Percentiles rank a stretch among this genome's conserved stretches.
phyloP scores from a whole-genome alignment of 2,888 invertebrate genomes.

The Drosophila tanythrix region DNA sequence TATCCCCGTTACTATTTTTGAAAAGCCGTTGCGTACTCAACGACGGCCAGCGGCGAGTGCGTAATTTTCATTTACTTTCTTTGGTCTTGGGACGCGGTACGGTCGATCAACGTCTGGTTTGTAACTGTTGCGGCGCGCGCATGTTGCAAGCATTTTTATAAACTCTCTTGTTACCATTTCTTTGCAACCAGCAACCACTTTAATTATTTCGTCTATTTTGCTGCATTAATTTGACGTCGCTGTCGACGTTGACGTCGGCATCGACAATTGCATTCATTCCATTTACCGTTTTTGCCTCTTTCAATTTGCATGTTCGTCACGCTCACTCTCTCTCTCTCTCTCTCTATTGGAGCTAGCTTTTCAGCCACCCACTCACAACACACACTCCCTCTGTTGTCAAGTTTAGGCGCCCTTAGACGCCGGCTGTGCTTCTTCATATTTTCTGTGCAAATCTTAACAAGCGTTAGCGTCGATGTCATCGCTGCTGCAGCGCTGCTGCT shows the following conservation, averaged over 20 bases:
- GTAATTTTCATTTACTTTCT: constrained; percentile 40
- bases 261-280: constrained; percentile 44
- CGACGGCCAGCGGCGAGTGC: constrained; percentile 12
- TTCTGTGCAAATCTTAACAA: constrained; percentile 17
- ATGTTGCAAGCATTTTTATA: constrained; percentile 78
- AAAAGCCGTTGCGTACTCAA: constrained; percentile 61
- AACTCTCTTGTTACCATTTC: constrained; percentile 64
- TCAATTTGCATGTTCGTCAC: constrained; percentile 34
- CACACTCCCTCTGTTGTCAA: constrained; percentile 18
- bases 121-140: constrained; percentile 73
- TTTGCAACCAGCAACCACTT: constrained; percentile 47
- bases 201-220: constrained; percentile 76
- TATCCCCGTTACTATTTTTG: constrained; percentile 47
- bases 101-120: constrained; percentile 62
- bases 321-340: background rate
- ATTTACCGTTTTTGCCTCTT: constrained; percentile 16
- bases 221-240: constrained; percentile 65
- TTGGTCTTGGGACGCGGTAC: constrained; percentile 33
- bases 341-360: constrained; percentile 7
- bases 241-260: constrained; percentile 15
- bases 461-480: constrained; percentile 3
- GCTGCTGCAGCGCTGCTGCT: constrained; percentile 2
- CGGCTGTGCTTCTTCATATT: constrained; percentile 11
- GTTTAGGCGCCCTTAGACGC: constrained; percentile 37
- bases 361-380: constrained; percentile 7